Percentiles rank a stretch among this genome's conserved stretches.
Conservation (phyloP, 2,113 vertebrate genomes). For the Centropus bengalensis region DNA sequence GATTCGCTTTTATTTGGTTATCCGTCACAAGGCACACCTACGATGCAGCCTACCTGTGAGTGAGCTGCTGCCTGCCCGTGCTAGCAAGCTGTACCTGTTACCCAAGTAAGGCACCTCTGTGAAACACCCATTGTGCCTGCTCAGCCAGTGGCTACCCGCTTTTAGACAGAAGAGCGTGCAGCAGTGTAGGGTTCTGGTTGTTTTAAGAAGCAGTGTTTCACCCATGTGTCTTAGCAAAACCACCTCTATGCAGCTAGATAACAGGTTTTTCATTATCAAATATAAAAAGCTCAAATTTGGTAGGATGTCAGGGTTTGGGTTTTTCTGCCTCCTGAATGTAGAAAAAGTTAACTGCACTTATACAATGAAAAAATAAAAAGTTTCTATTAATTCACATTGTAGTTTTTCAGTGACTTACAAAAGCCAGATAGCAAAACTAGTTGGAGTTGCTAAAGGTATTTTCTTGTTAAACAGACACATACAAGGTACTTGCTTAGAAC, state of each 20-base stretch:
- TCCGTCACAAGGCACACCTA: too few species aligned
- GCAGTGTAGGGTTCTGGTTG: not conserved
- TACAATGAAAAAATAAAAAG: not conserved
- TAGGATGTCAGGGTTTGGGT: not conserved
- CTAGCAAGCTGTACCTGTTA: too few species aligned
- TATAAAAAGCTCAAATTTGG: not conserved
- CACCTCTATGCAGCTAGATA: not conserved
- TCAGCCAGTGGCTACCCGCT: not conserved
- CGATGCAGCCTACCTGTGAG: too few species aligned
- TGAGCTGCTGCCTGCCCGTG: too few species aligned
- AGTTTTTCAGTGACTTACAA: not conserved
- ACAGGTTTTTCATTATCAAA: not conserved
- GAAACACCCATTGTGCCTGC: too few species aligned
- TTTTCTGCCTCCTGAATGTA: not conserved
- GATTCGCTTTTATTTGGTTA: too few species aligned
- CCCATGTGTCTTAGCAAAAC: not conserved
- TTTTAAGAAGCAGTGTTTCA: not conserved
- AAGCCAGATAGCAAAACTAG: not conserved
- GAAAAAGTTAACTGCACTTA: not conserved
- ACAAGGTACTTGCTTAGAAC: not conserved
- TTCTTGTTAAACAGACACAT: not conserved
- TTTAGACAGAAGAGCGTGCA: not conserved
- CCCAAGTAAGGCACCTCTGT: too few species aligned
- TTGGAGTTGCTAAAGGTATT: slow-evolving; percentile 3
- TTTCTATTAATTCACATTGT: not conserved